Base-by-base conservation (phyloP, 2,797 vertebrate genomes). In the Pygocentrus nattereri region DNA sequence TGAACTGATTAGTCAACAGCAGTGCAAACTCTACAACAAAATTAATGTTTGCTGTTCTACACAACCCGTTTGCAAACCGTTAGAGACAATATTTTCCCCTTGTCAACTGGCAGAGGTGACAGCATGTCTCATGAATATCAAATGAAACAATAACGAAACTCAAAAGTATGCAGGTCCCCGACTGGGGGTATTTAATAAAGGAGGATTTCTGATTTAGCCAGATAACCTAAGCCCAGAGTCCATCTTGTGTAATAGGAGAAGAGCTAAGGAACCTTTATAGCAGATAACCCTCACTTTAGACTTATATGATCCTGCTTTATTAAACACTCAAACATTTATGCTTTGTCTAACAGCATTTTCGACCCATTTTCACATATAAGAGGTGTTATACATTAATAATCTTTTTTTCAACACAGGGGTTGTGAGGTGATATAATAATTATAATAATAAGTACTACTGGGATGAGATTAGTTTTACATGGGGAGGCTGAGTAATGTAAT, bases 1-100 rank as follows among this genome's bases (percentile, higher is more conserved):
- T 49, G 85, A 87, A 88, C 84, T 83, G 80, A 90, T 84, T 84
- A 61, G 64, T 86, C 78, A 54, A 86, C 58, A 34, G 27, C 19
- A 61, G 80, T 19, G 31, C 74, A 41, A 67, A 72, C 58, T 54
- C 81, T 58, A 31, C 47, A 41, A 58, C 10, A 56, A 31, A 52
- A 58, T 49, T 68, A 69, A 75, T 71, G 62, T 69, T 34, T 49
- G 50, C 49, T 41, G 1, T 58, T 27, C 50, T 31, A 47, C 34
- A 67, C 16, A 19, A 52, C 25, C 25, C n/a, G 27, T 54, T 68
- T 56, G 50, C 54, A 74, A 75, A 49, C 23, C n/a, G 31, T 58
- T 18, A 31, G 59, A 80, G 30, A 54, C 52, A 10, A 41, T 61
- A 18, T 31, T 65, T 73, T 58, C 34, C 41, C 21, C 13, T 44